These are phyloP conservation scores for Calephelis nemesis DNA, from an alignment of 1,140 invertebrate species.

Conservation along the genomic window DNA sequence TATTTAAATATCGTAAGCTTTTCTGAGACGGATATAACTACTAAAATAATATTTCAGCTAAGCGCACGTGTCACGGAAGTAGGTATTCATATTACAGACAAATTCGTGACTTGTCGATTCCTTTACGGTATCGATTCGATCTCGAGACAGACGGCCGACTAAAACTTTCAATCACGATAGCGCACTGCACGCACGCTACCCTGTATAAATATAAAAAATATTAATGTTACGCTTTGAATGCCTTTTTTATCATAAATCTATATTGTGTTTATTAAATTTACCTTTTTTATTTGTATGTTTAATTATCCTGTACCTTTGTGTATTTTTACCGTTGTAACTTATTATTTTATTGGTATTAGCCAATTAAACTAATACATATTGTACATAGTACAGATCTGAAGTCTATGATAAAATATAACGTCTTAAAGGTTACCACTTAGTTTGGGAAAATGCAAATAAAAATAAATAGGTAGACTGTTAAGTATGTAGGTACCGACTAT, in stretches of 20 bases:
- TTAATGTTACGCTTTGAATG: conserved; percentile 3
- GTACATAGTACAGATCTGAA: no score
- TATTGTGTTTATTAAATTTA: no score
- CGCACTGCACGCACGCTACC: conserved; percentile 61
- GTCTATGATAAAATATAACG: no score
- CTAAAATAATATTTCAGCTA: conserved; percentile 2
- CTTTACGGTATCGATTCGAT: conserved; percentile 66
- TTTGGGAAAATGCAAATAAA: no score
- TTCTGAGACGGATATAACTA: background rate
- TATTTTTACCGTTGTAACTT: no score
- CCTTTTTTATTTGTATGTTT: no score
- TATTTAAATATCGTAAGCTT: background rate
- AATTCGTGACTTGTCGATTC: conserved; percentile 58
- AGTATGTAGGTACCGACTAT: no score
- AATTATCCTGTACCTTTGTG: no score
- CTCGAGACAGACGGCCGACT: conserved; percentile 56
- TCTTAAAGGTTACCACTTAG: no score
- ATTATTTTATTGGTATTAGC: no score
- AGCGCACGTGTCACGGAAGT: conserved; percentile 16
- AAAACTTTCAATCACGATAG: conserved; percentile 66
- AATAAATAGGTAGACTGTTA: no score
- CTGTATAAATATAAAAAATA: conserved; percentile 47
- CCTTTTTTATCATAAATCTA: background rate
- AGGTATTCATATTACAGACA: conserved; percentile 37
- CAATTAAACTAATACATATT: no score